Evolutionary conservation across 2,113 vertebrate species (phyloP).

Genomic region (Chaenocephalus aceratus): DNA sequence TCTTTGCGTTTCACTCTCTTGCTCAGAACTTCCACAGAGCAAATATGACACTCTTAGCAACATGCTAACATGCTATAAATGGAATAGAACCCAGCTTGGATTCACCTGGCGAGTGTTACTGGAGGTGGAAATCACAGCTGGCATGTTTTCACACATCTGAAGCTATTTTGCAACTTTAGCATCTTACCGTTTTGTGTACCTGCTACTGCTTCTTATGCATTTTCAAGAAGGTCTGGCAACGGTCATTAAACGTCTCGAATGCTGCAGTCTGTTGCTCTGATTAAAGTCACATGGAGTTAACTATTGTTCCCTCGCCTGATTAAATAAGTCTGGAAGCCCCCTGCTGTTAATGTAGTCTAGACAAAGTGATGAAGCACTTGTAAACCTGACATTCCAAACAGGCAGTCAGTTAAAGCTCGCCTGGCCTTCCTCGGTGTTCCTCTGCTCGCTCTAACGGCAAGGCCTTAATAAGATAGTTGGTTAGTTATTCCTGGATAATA

Average conservation of each 20-base stretch:
- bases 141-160: not conserved
- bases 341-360: conserved; percentile 16
- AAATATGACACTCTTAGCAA: conserved; percentile 20
- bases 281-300: conserved; percentile 14
- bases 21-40: conserved; percentile 19
- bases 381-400: conserved; percentile 21
- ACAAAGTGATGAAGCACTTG: conserved; percentile 22
- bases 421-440: not conserved
- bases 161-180: not conserved
- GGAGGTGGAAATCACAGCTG: not conserved
- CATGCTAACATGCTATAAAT: conserved; percentile 6
- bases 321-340: conserved; percentile 26
- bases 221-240: not conserved
- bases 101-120: not conserved
- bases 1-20: conserved; percentile 23
- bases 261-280: not conserved
- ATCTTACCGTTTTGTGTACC: not conserved
- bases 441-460: not conserved
- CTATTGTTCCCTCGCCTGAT: conserved; percentile 17
- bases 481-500: not conserved
- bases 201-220: not conserved
- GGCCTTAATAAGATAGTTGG: not conserved
- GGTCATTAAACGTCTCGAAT: not conserved
- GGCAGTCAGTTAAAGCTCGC: not conserved
- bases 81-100: not conserved